Evolutionary conservation across 1,140 invertebrate genomes (phyloP), one percentile per base, ranked within the genome.

Genomic region (Cotesia chilonis): DNA sequence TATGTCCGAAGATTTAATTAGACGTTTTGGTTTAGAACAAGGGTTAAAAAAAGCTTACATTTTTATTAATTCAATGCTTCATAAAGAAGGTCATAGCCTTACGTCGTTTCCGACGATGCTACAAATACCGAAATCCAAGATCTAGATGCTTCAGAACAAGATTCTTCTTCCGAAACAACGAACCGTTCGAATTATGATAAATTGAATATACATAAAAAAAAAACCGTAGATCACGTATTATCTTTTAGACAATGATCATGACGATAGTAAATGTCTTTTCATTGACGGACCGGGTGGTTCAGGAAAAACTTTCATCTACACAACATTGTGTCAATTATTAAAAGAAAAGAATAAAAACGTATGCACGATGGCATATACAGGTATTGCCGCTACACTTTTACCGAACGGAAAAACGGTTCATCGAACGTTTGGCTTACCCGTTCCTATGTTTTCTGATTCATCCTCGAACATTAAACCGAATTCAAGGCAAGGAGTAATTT

Each of bases 391-490:
- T 28, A 70, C 37, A 6, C 47, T 63, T 20, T 38, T 51, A 9
- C 59, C 68, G 5, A 12, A 63, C 6, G 60, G 68, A 9, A 61
- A 47, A 63, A 70, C 68, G 1, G 68, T 70, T 9, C 68, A 70
- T 70, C 60, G 60, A 28, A 41, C 36, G 20, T 70, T 76, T 66
- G 70, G 74, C 35, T 68, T 70, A 55, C 75, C 75, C 66, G 73
- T 77, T 37, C 59, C 60, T 64, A 14, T 79, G 17, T 67, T 52
- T 14, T 36, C 73, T 55, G 74, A 74, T 66, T 76, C 76, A 3
- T 60, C 65, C 5, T 74, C 75, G 7, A 76, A 64, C 38, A 75
- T 79, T 38, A 75, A 75, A 84, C 54, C 86, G 83, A 69, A 84
- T 38, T 75, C 76, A 41, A 63, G 61, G 51, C 14, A 74, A 70